These are phyloP conservation scores for Slavum lentiscoides DNA, from an alignment of 2,888 invertebrate genomes.

Conservation along the genomic window DNA sequence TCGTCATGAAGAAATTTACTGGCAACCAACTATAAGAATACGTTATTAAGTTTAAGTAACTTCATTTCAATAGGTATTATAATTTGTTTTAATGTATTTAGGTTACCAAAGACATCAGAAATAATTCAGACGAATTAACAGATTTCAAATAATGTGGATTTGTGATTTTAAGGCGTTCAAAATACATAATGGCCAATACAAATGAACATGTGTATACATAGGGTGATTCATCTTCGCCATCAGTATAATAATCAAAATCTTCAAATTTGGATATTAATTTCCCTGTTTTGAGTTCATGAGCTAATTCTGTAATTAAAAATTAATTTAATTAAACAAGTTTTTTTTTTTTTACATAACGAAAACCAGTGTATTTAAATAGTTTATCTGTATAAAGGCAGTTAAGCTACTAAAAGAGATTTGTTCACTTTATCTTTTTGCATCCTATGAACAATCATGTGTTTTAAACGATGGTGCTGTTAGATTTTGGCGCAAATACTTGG, in stretches of 20 bases:
- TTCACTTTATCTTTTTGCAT: no score
- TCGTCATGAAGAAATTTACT: slow-evolving; percentile 94
- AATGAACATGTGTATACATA: slow-evolving; percentile 90
- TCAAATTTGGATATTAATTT: slow-evolving; percentile 48
- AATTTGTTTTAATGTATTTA: neutral
- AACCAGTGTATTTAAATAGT: no score
- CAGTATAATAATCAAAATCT: slow-evolving; percentile 48
- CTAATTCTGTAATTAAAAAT: slow-evolving; percentile 34
- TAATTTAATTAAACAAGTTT: no score
- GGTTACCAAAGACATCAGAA: slow-evolving; percentile 88
- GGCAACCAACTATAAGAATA: slow-evolving; percentile 79
- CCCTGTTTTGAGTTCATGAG: slow-evolving; percentile 48
- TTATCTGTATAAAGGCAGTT: no score
- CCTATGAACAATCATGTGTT: no score
- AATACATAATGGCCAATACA: slow-evolving; percentile 88
- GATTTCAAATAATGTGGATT: slow-evolving; percentile 82
- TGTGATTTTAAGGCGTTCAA: slow-evolving; percentile 81
- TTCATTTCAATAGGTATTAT: neutral
- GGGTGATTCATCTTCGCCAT: slow-evolving; percentile 59
- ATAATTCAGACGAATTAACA: slow-evolving; percentile 87
- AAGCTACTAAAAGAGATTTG: no score
- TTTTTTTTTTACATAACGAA: no score
- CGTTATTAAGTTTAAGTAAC: slow-evolving; percentile 6
- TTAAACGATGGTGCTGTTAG: no score
- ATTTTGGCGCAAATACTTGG: no score